These are phyloP conservation scores for Pseudachorutes palmiensis DNA, from an alignment of 1,140 invertebrate genomes.

Conservation along the genomic window DNA sequence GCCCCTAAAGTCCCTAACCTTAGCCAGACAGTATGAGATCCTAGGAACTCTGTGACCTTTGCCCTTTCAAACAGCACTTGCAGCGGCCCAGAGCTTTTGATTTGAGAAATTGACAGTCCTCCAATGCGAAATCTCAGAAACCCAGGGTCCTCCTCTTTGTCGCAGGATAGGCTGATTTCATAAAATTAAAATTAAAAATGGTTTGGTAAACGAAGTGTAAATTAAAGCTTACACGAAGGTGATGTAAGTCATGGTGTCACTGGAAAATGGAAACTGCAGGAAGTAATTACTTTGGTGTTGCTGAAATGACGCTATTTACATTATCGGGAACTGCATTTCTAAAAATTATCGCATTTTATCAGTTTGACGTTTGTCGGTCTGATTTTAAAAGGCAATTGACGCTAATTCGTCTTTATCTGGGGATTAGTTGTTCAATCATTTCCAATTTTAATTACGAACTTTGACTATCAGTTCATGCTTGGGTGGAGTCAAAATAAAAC, in stretches of 20 bases:
- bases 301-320: too few relatives aligned
- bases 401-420: too few relatives aligned
- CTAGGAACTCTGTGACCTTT: constrained; percentile 2
- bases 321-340: too few relatives aligned
- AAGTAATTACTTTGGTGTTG: too few relatives aligned
- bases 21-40: neutral
- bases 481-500: constrained; percentile 29
- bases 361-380: too few relatives aligned
- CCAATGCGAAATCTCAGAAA: neutral
- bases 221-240: constrained; percentile 10
- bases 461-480: constrained; percentile 29
- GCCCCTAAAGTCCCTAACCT: neutral
- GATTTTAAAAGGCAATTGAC: too few relatives aligned
- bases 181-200: constrained; percentile 2
- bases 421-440: too few relatives aligned
- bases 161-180: neutral
- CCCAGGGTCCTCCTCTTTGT: neutral
- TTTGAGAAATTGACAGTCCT: constrained; percentile 3
- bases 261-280: too few relatives aligned
- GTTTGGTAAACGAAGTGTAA: neutral
- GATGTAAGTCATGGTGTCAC: neutral
- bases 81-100: neutral
- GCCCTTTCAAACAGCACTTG: neutral
- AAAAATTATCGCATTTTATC: too few relatives aligned
- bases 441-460: too few relatives aligned